Percentiles rank a stretch among this genome's conserved stretches.
Conservation (phyloP, 2,797 vertebrate genomes). For the Hafferia zeledoni region DNA sequence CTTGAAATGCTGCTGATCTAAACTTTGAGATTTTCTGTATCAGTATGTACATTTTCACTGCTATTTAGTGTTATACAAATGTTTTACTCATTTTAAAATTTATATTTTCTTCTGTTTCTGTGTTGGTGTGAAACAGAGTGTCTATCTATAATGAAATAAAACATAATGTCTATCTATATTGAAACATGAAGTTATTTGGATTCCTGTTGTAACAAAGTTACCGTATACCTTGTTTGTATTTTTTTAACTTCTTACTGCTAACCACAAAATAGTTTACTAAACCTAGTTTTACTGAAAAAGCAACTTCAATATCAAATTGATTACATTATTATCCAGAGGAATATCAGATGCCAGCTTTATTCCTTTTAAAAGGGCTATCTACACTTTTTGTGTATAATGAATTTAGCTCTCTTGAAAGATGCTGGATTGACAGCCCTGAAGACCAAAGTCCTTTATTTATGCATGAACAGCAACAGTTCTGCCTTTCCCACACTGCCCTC, state of each 20-base stretch:
- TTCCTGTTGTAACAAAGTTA: background rate
- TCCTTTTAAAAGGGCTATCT: constrained; percentile 19
- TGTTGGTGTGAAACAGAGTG: background rate
- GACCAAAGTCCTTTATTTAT: constrained; percentile 64
- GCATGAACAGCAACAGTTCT: constrained; percentile 61
- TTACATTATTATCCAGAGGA: background rate
- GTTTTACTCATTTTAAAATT: background rate
- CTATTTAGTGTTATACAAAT: background rate
- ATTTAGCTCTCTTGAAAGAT: constrained; percentile 62
- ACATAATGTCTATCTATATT: background rate
- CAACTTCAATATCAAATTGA: background rate
- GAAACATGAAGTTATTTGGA: background rate
- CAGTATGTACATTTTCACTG: background rate
- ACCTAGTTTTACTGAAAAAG: background rate
- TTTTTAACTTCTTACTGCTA: constrained; percentile 5
- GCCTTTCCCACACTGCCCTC: constrained; percentile 64
- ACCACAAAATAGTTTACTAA: background rate
- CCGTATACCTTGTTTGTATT: background rate
- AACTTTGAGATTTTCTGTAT: background rate
- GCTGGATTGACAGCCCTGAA: constrained; percentile 66
- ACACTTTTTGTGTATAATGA: constrained; percentile 7
- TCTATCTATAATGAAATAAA: background rate
- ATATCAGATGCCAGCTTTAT: constrained; percentile 11
- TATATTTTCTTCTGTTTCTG: background rate
- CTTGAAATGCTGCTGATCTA: background rate